phyloP scores from a whole-genome alignment of 2,113 vertebrate species.

The Hyperoodon ampullatus region DNA sequence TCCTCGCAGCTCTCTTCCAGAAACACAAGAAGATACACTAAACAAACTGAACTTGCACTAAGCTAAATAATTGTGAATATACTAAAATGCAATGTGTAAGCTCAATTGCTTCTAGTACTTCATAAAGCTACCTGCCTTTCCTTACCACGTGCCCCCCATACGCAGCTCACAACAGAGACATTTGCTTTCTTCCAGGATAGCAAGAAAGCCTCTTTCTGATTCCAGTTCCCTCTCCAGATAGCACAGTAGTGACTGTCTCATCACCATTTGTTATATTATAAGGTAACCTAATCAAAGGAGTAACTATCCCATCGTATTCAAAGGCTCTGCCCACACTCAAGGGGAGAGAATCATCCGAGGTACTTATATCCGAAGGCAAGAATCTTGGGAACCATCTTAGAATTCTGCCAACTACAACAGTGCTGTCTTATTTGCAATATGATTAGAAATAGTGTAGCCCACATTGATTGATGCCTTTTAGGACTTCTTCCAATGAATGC shows the following conservation, averaged over 20 bases:
- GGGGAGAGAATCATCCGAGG: not conserved
- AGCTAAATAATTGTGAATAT: not conserved
- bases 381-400: not conserved
- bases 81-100: not conserved
- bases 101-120: not conserved
- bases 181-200: not conserved
- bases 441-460: not conserved
- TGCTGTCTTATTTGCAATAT: not conserved
- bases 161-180: not conserved
- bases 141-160: rapidly evolving
- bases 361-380: rapidly evolving
- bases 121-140: not conserved
- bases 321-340: not conserved
- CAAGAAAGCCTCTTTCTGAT: not conserved
- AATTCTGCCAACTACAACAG: not conserved
- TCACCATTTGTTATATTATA: not conserved
- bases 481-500: not conserved
- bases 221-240: not conserved
- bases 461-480: not conserved
- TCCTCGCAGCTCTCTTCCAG: not conserved
- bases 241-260: not conserved
- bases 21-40: not conserved
- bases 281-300: not conserved
- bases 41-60: not conserved
- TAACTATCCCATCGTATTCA: not conserved